Conservation (phyloP, 1,140 invertebrate species). For the Chrysopa pallens region DNA sequence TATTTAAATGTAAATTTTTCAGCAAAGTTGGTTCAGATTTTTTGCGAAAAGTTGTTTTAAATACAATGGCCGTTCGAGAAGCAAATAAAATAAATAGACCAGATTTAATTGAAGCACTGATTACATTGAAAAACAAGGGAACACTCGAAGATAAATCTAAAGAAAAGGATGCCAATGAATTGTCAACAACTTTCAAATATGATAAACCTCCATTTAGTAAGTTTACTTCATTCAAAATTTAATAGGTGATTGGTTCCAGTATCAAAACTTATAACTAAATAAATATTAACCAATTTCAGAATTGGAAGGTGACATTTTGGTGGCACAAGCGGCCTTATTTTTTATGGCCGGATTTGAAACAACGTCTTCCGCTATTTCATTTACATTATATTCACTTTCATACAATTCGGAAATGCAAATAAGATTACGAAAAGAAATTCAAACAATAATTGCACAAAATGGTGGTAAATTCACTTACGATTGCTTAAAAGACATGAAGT, state of each 20-base stretch:
- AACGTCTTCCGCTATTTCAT: too few relatives aligned
- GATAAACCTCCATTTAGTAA: too few relatives aligned
- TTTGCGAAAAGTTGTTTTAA: constrained; percentile 18
- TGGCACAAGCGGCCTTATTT: too few relatives aligned
- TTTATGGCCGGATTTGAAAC: too few relatives aligned
- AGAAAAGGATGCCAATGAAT: too few relatives aligned
- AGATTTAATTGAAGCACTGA: constrained; percentile 26
- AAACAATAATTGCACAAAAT: constrained; percentile 14
- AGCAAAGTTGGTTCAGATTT: constrained; percentile 12
- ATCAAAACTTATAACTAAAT: too few relatives aligned
- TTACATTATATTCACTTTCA: too few relatives aligned
- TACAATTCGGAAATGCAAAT: neutral
- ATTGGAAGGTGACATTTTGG: too few relatives aligned
- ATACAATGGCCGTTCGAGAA: constrained; percentile 16
- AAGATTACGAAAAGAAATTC: constrained; percentile 12
- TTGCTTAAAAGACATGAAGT: constrained; percentile 18
- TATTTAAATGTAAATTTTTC: constrained; percentile 10
- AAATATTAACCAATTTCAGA: too few relatives aligned
- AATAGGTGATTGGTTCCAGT: constrained; percentile 30
- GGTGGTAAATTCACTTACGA: too few relatives aligned
- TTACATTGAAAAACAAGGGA: constrained; percentile 18
- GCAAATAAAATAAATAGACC: constrained; percentile 14
- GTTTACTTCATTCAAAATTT: constrained; percentile 29
- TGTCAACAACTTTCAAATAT: too few relatives aligned
- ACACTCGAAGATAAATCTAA: constrained; percentile 5